Conservation (phyloP, 2,888 invertebrate species). For the Bedellia somnulentella region DNA sequence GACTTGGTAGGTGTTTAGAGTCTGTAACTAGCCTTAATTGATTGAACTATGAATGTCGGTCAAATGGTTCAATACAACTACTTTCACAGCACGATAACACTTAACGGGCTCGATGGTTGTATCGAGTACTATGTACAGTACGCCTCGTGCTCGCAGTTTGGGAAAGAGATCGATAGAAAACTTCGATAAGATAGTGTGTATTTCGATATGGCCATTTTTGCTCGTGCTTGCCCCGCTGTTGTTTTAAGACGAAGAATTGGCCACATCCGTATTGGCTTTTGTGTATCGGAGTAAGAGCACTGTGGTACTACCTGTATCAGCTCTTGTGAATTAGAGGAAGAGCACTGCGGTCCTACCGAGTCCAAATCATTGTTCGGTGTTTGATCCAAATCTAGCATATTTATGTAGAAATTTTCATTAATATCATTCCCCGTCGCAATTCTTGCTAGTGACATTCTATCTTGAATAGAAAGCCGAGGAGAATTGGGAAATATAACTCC, state of each 20-base stretch:
- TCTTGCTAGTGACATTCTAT: conserved; percentile 9
- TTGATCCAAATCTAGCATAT: conserved; percentile 8
- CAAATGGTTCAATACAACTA: too few species aligned
- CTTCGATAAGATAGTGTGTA: too few species aligned
- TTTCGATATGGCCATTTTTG: too few species aligned
- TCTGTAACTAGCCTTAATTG: too few species aligned
- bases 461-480: conserved; percentile 8
- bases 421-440: conserved; percentile 6
- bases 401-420: conserved; percentile 9
- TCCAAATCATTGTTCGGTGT: conserved; percentile 8
- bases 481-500: conserved; percentile 6
- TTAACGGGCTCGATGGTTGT: too few species aligned
- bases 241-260: conserved; percentile 8
- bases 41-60: too few species aligned
- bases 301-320: conserved; percentile 8
- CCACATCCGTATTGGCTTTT: conserved; percentile 8
- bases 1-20: too few species aligned
- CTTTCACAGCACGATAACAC: too few species aligned
- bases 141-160: too few species aligned
- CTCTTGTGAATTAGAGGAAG: conserved; percentile 9
- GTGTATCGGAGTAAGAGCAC: conserved; percentile 9
- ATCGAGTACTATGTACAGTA: too few species aligned
- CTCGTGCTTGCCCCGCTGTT: too few species aligned
- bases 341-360: conserved; percentile 8
- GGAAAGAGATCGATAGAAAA: too few species aligned